Conservation (phyloP, 2,797 vertebrate genomes). For the Chiroxiphia lanceolata region DNA sequence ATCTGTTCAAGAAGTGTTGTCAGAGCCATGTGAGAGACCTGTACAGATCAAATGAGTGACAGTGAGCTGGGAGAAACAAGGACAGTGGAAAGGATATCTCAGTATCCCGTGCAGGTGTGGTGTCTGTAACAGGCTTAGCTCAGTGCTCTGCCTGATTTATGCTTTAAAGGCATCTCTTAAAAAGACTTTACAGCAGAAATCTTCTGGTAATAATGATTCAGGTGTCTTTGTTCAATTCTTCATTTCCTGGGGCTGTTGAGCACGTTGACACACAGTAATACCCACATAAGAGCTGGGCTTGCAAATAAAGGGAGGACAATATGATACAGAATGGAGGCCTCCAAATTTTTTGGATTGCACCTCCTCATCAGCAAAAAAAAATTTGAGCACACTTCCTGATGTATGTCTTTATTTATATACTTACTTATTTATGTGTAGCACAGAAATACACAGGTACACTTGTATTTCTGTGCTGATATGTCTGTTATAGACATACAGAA, state of each 20-base stretch:
- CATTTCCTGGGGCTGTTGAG: neutral
- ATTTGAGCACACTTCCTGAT: neutral
- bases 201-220: neutral
- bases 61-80: neutral
- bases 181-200: neutral
- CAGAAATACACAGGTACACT: neutral
- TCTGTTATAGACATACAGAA: neutral
- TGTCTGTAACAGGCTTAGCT: neutral
- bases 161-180: neutral
- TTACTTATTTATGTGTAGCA: neutral
- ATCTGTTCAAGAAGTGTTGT: neutral
- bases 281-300: neutral
- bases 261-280: neutral
- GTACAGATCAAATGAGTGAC: neutral
- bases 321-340: neutral
- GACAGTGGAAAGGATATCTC: neutral
- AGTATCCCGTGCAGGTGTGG: neutral
- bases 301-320: neutral
- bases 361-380: neutral
- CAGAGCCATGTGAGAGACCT: neutral
- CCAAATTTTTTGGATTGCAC: neutral
- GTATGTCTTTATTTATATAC: neutral
- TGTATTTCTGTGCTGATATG: neutral
- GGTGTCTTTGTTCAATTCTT: neutral
- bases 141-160: neutral